These are phyloP conservation scores for Gavialis gangeticus DNA, from an alignment of 2,113 vertebrate species.

Conservation along the genomic window DNA sequence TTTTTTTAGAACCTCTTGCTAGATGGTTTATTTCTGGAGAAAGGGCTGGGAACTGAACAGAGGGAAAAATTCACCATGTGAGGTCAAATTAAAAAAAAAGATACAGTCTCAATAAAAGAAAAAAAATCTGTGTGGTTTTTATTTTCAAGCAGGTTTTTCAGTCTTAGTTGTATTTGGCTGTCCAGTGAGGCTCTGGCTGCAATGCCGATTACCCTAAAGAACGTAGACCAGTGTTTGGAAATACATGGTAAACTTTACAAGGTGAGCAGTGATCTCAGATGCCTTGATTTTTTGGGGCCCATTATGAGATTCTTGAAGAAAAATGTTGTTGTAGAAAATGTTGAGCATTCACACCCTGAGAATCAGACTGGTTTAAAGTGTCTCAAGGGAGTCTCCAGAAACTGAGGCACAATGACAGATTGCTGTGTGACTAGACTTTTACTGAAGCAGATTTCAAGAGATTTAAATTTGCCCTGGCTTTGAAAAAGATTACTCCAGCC, in stretches of 20 bases:
- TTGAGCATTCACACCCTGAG: not conserved
- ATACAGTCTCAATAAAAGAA: not conserved
- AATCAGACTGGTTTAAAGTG: not conserved
- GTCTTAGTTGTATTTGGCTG: not conserved
- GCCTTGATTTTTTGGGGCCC: not conserved
- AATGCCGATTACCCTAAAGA: not conserved
- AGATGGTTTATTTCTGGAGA: not conserved
- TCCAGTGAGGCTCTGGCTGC: not conserved
- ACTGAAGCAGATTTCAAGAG: not conserved
- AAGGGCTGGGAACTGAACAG: not conserved
- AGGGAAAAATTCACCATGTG: not conserved
- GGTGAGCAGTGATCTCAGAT: not conserved
- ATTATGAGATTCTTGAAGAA: not conserved
- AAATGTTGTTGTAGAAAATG: not conserved
- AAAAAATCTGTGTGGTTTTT: rapidly evolving
- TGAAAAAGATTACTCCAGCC: not conserved
- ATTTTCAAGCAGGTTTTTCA: not conserved
- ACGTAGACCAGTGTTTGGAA: not conserved
- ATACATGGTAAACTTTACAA: not conserved
- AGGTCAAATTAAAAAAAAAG: not conserved
- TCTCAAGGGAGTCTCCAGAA: not conserved
- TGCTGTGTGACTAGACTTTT: not conserved
- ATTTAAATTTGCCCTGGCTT: not conserved
- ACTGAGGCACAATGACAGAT: not conserved
- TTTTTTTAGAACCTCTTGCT: not conserved